These are phyloP conservation scores for Pangasius macronema DNA, from an alignment of 2,797 vertebrate species.

Conservation along the genomic window DNA sequence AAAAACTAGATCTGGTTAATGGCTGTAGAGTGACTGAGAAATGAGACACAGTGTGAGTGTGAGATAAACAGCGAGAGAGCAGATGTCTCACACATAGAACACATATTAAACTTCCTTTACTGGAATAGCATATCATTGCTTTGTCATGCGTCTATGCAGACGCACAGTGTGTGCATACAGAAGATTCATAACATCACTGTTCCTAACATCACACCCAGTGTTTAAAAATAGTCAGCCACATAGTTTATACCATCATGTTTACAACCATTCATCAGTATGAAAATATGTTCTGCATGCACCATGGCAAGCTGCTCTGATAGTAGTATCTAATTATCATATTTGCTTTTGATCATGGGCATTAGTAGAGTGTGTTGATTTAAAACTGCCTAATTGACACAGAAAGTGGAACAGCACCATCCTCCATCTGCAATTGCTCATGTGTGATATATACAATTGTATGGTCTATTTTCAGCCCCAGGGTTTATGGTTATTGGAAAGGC, in stretches of 20 bases:
- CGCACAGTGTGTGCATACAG: neutral
- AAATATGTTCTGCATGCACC: neutral
- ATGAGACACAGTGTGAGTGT: slow-evolving; percentile 12
- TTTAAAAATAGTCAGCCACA: neutral
- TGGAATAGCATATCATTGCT: slow-evolving; percentile 27
- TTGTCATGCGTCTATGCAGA: slow-evolving; percentile 5
- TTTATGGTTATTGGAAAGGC: slow-evolving; percentile 86
- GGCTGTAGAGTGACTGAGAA: slow-evolving; percentile 9
- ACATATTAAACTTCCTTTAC: slow-evolving; percentile 16
- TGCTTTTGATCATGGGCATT: slow-evolving; percentile 38
- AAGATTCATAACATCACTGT: neutral
- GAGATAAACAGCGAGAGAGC: slow-evolving; percentile 17
- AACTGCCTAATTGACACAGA: slow-evolving; percentile 49
- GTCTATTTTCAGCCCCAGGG: slow-evolving; percentile 80
- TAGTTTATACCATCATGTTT: neutral
- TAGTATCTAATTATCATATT: slow-evolving; percentile 44
- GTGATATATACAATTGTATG: slow-evolving; percentile 77
- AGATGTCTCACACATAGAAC: slow-evolving; percentile 9
- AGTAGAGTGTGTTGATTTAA: slow-evolving; percentile 47
- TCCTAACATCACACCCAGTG: neutral
- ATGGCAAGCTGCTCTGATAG: slow-evolving; percentile 5
- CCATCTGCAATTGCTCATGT: slow-evolving; percentile 66
- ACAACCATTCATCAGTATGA: neutral
- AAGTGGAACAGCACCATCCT: slow-evolving; percentile 52
- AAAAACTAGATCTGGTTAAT: slow-evolving; percentile 18